Evolutionary conservation across 2,888 invertebrate species (phyloP).

Genomic region (Glaucopsyche alexis): DNA sequence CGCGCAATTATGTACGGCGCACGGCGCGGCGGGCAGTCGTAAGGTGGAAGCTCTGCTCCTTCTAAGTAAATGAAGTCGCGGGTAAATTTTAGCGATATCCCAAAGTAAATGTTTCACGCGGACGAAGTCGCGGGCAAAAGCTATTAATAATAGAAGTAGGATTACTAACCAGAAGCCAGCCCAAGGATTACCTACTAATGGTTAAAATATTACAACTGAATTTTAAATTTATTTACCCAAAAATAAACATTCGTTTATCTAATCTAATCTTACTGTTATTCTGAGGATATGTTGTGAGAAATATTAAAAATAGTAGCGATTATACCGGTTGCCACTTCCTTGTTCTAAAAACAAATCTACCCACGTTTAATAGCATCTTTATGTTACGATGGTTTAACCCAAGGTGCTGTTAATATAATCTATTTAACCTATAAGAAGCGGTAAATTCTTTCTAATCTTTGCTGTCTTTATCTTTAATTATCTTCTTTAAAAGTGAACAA

Average conservation of each 20-base stretch:
- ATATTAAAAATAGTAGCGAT: conserved; percentile 4
- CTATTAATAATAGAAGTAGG: too few species aligned
- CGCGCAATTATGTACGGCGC: too few species aligned
- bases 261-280: not conserved
- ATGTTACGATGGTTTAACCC: not conserved
- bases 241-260: not conserved
- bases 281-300: not conserved
- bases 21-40: too few species aligned
- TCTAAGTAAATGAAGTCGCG: too few species aligned
- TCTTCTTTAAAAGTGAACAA: too few species aligned
- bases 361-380: not conserved
- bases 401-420: not conserved
- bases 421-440: not conserved
- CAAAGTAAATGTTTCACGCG: too few species aligned
- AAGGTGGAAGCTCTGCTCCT: too few species aligned
- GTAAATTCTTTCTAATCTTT: not conserved
- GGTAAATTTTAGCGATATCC: too few species aligned
- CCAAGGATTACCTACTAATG: too few species aligned
- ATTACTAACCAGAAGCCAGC: too few species aligned
- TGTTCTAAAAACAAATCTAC: not conserved
- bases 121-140: too few species aligned
- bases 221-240: not conserved
- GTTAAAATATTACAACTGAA: not conserved
- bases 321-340: not conserved
- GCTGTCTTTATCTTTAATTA: too few species aligned